Evolutionary conservation across 2,888 invertebrate species (phyloP).

Genomic region (Mycalesis mineus): DNA sequence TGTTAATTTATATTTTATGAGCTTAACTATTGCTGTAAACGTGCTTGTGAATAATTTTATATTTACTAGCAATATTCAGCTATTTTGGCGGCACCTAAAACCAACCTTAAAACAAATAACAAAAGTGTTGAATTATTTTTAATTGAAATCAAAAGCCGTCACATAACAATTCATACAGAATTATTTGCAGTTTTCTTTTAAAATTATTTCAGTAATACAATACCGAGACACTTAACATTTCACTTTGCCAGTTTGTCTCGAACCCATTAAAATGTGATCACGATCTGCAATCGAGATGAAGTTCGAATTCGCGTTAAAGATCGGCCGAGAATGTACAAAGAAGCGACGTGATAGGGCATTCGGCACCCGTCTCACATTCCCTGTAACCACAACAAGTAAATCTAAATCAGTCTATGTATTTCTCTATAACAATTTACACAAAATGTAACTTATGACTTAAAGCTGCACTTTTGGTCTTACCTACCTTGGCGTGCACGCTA

Average conservation of each 20-base stretch:
- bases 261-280: constrained; percentile 1
- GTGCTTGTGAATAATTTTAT: too few relatives aligned
- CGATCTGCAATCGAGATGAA: neutral
- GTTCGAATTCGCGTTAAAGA: neutral
- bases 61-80: too few relatives aligned
- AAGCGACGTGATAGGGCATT: constrained; percentile 5
- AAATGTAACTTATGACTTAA: too few relatives aligned
- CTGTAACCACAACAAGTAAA: neutral
- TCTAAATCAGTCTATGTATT: neutral
- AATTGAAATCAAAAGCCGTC: too few relatives aligned
- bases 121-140: too few relatives aligned
- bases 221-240: neutral
- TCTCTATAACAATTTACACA: too few relatives aligned
- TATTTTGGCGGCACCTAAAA: too few relatives aligned
- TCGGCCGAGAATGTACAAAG: neutral
- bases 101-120: too few relatives aligned
- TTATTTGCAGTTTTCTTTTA: too few relatives aligned
- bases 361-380: neutral
- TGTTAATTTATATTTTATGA: neutral
- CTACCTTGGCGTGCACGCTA: too few relatives aligned
- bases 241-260: neutral
- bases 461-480: too few relatives aligned
- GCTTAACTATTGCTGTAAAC: neutral
- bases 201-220: neutral
- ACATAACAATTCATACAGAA: too few relatives aligned